Percentiles rank a stretch among this genome's conserved stretches.
Evolutionary conservation across 2,888 invertebrate species (phyloP).

Genomic region (Dryobota labecula): DNA sequence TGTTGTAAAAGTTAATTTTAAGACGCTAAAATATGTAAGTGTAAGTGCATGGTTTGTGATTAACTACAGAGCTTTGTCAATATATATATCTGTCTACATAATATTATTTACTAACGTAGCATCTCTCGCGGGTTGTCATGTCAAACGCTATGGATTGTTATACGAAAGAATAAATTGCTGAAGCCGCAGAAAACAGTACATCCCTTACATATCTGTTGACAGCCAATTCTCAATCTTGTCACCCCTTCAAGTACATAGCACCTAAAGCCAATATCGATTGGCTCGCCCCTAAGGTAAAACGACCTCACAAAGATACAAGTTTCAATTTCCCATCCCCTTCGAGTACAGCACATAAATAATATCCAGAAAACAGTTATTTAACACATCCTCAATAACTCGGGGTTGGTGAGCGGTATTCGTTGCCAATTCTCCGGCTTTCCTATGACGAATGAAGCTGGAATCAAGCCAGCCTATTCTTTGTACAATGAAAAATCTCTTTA

Average conservation of each 20-base stretch:
- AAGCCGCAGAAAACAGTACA: constrained; percentile 22
- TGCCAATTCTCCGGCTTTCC: constrained; percentile 69
- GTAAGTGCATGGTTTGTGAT: background rate
- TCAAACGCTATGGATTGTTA: background rate
- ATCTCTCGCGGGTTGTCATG: background rate
- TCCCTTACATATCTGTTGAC: constrained; percentile 7
- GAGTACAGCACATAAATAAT: constrained; percentile 47
- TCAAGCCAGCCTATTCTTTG: constrained; percentile 76
- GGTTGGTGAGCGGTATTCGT: constrained; percentile 61
- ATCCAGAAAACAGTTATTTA: constrained; percentile 65
- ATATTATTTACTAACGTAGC: background rate
- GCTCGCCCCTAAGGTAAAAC: constrained; percentile 32
- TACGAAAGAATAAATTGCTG: constrained; percentile 20
- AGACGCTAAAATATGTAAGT: too few species aligned
- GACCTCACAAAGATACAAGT: constrained; percentile 47
- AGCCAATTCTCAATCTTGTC: constrained; percentile 33
- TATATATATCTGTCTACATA: background rate
- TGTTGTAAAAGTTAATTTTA: too few species aligned
- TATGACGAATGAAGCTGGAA: constrained; percentile 78
- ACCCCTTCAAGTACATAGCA: constrained; percentile 15
- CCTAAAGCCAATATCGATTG: constrained; percentile 28
- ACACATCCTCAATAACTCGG: constrained; percentile 65
- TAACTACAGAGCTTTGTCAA: background rate
- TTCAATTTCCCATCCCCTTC: constrained; percentile 52
- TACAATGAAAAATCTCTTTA: constrained; percentile 76